Percentiles rank a stretch among this genome's conserved stretches.
Evolutionary conservation across 1,140 invertebrate species (phyloP).

Genomic region (Pomacea maculata): DNA sequence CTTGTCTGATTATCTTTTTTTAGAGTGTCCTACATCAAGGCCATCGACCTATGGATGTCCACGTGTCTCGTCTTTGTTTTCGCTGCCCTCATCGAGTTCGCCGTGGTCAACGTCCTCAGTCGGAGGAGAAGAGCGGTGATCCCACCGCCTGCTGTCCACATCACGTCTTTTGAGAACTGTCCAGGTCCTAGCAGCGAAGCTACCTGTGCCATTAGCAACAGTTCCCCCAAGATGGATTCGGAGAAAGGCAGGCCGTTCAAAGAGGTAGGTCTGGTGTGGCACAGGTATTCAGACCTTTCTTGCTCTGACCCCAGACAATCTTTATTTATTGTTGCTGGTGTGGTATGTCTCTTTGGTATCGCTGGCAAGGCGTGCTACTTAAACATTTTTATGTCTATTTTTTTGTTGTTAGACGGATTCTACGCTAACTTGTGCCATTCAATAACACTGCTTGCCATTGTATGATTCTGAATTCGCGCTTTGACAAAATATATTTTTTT

Average conservation of each 20-base stretch:
- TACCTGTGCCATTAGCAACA: slow-evolving; percentile 31
- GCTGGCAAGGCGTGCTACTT: too few relatives aligned
- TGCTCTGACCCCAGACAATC: too few relatives aligned
- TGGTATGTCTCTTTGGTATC: too few relatives aligned
- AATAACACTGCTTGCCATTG: too few relatives aligned
- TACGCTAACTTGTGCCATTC: too few relatives aligned
- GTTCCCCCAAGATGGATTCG: slow-evolving; percentile 43
- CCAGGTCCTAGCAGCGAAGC: slow-evolving; percentile 37
- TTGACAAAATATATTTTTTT: too few relatives aligned
- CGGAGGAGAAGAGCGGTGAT: neutral
- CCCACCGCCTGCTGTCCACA: slow-evolving; percentile 11
- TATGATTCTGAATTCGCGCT: too few relatives aligned
- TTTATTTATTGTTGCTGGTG: too few relatives aligned
- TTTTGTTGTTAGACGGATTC: too few relatives aligned
- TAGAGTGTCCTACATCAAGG: slow-evolving; percentile 57
- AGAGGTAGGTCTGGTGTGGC: slow-evolving; percentile 47
- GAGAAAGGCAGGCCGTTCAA: slow-evolving; percentile 52
- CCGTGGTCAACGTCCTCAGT: slow-evolving; percentile 46
- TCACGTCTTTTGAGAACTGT: slow-evolving; percentile 14
- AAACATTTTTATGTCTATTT: too few relatives aligned
- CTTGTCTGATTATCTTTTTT: slow-evolving; percentile 52
- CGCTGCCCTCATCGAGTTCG: slow-evolving; percentile 45
- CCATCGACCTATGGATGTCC: slow-evolving; percentile 54
- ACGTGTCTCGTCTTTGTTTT: slow-evolving; percentile 48
- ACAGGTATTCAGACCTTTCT: neutral